Evolutionary conservation across 2,888 invertebrate species (phyloP).

Genomic region (Campopleginae sp.): DNA sequence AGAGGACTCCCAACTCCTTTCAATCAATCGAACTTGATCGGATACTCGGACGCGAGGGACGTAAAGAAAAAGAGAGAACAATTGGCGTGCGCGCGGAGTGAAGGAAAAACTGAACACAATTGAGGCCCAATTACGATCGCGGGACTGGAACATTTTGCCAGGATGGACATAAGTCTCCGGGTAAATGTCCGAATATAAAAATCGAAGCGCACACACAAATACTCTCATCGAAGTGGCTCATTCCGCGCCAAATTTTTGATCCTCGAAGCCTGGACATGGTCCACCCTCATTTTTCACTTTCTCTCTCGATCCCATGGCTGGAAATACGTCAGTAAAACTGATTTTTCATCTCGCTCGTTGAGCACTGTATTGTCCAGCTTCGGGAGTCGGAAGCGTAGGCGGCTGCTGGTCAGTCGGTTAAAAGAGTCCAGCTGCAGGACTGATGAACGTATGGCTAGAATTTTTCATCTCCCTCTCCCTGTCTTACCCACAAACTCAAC

Average conservation of each 20-base stretch:
- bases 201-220: slow-evolving; percentile 4
- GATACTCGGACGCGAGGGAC: neutral
- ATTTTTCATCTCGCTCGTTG: slow-evolving; percentile 37
- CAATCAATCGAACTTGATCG: slow-evolving; percentile 29
- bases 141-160: slow-evolving; percentile 23
- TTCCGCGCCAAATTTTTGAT: slow-evolving; percentile 55
- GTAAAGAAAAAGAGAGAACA: slow-evolving; percentile 24
- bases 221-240: slow-evolving; percentile 50
- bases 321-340: slow-evolving; percentile 16
- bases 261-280: slow-evolving; percentile 53
- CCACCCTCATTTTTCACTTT: slow-evolving; percentile 32
- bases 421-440: slow-evolving; percentile 71
- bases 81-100: neutral
- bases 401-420: slow-evolving; percentile 76
- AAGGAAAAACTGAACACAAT: slow-evolving; percentile 61
- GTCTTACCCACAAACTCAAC: neutral
- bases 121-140: slow-evolving; percentile 58
- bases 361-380: slow-evolving; percentile 60
- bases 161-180: slow-evolving; percentile 3
- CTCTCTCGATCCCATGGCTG: slow-evolving; percentile 30
- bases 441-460: slow-evolving; percentile 44
- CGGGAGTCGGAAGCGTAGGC: slow-evolving; percentile 74
- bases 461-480: slow-evolving; percentile 48
- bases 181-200: slow-evolving; percentile 7
- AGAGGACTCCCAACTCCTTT: neutral